Evolutionary conservation across 1,140 invertebrate species (phyloP), one percentile per base, ranked within the genome.

Genomic region (Drosophila pallidifrons): DNA sequence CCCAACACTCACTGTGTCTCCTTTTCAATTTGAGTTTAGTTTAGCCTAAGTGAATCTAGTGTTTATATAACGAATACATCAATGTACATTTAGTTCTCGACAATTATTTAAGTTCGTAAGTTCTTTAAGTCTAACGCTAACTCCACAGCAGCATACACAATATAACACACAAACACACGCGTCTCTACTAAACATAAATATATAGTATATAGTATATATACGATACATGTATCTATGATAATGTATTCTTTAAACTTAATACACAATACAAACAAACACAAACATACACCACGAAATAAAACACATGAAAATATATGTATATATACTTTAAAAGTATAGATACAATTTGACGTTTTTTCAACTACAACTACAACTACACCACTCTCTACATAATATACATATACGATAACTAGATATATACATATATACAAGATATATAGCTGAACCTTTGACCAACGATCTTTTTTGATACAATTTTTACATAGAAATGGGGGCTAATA

Each of bases 11-110:
- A 52, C 49, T 57, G 41, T 64, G 46, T 51, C 30, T 52, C 58
- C 52, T 67, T 51, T 72, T 65, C 72, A 54, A 77, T 75, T 81
- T 81, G 64, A 73, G 72, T 80, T 80, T 87, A 87, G 83, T 83
- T 83, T 81, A 89, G 80, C 70, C 70, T 90, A 90, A 91, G 87
- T 82, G 74, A 88, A 75, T 83, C 77, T 91, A 91, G 82, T 87
- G 79, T 91, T 90, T 90, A 90, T 77, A 82, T 90, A 85, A 66
- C 70, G 64, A 70, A 47, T 71, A 73, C 65, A 72, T 73, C 69
- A 81, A 70, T 82, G 80, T 82, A 81, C 77, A 85, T 85, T 88
- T 88, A 87, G 83, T 87, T 87, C 45, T 87, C 75, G 69, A 72
- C 68, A 73, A 77, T 68, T 71, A 82, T 83, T 83, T 87, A 87